Evolutionary conservation across 1,140 invertebrate species (phyloP), one percentile per base, ranked within the genome.

Genomic region (Chlorops oryzae): DNA sequence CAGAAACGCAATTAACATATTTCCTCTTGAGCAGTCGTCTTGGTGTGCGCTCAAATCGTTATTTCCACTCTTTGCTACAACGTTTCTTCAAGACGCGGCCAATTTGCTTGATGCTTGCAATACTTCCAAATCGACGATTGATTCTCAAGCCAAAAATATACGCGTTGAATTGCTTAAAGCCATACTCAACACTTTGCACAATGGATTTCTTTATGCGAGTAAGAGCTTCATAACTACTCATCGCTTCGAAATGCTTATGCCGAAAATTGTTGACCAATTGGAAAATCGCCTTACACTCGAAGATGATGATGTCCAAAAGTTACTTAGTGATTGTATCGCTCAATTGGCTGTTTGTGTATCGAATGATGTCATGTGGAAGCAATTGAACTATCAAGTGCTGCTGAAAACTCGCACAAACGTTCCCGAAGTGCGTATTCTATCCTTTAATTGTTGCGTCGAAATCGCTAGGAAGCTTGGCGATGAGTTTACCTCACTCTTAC

Each of bases 361-460:
- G 6, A 92, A 95, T 61, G 91, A 95, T 65, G 80, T 85, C 0
- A 64, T 91, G 3, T 94, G 92, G 83, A 93, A 93, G 65, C 81
- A 87, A 57, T 73, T 96, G 3, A 90, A 93, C 63, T 90, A 92
- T 72, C 88, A 94, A 72, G 82, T 93, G 44, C 73, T 95, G 15
- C 74, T 95, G 37, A 96, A 95, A 74, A 90, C 90, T 0, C 80
- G 88, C 55, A 83, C 89, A 60, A 77, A 80, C 56, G 81, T 82
- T 44, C 75, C 85, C 2, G 75, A 79, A 53, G 78, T 83, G 43
- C 75, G 72, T 54, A 76, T 83, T 7, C 59, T 76, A 22, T 77
- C 81, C 2, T 72, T 88, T 25, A 77, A 83, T 50, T 78, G 78
- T 49, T 66, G 88, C 56, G 80, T 84, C 15, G 80, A 84, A 50